Evolutionary conservation across 2,113 vertebrate genomes (phyloP).

Genomic region (Apteryx owenii): DNA sequence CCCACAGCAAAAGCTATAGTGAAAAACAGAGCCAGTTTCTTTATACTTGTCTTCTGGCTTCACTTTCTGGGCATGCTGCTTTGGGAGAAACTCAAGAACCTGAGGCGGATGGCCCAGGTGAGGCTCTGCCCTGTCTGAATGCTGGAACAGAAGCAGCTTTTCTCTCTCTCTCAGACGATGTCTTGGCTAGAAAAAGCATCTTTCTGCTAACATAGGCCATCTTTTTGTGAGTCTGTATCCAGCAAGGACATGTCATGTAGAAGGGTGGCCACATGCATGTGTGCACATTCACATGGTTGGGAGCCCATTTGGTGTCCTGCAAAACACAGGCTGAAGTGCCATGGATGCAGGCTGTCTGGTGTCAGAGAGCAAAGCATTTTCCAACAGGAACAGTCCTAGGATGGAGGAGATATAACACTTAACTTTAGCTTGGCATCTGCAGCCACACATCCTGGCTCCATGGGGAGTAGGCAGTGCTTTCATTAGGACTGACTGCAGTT

Average conservation of each 20-base stretch:
- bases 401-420: background rate
- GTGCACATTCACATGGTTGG: accelerated
- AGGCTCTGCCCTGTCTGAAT: background rate
- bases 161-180: background rate
- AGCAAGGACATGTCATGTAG: background rate
- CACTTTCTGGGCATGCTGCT: background rate
- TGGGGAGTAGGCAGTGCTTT: background rate
- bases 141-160: background rate
- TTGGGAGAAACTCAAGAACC: background rate
- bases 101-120: background rate
- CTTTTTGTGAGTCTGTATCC: background rate
- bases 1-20: background rate
- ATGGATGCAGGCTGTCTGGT: background rate
- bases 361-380: background rate
- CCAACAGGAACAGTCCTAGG: background rate
- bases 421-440: background rate
- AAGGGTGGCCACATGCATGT: background rate
- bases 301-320: no score
- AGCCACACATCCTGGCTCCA: background rate
- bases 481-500: background rate
- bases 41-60: background rate
- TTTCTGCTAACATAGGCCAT: background rate
- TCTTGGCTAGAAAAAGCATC: background rate
- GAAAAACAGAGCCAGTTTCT: background rate
- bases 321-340: background rate